phyloP scores from a whole-genome alignment of 2,888 invertebrate genomes.

The Tenthredo livida region DNA sequence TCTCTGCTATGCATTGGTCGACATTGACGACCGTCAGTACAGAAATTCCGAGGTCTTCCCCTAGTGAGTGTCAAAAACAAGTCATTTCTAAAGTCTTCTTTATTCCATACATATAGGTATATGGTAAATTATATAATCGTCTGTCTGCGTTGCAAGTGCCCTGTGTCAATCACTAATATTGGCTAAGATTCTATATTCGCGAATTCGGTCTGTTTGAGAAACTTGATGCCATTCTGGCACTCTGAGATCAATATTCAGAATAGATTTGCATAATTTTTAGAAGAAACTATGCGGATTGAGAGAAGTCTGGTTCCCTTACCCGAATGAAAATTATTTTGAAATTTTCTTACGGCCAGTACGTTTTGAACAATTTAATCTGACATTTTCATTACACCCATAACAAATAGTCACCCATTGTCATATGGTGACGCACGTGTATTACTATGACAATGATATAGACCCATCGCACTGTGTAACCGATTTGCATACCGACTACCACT shows the following conservation, averaged over 20 bases:
- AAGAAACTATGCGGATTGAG: background rate
- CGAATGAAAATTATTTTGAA: background rate
- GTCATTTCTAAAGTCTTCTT: background rate
- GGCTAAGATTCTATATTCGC: background rate
- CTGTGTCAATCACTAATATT: background rate
- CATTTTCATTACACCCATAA: background rate
- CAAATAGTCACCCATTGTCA: constrained; percentile 2
- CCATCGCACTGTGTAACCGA: background rate
- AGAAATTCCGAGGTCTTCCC: constrained; percentile 71
- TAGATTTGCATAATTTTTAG: background rate
- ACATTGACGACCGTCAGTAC: constrained; percentile 87
- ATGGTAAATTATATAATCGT: background rate
- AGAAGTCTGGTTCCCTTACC: background rate
- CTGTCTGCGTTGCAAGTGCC: background rate
- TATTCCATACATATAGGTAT: background rate
- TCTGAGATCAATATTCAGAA: background rate
- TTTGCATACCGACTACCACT: background rate
- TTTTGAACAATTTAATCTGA: background rate
- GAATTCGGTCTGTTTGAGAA: background rate
- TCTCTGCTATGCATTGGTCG: constrained; percentile 86
- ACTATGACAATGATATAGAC: background rate
- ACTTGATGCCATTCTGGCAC: background rate
- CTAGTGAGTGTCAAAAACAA: constrained; percentile 61
- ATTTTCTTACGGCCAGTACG: background rate
- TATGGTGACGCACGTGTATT: background rate